These are phyloP conservation scores for Coregonus clupeaformis DNA, from an alignment of 2,113 vertebrate species.

Conservation along the genomic window DNA sequence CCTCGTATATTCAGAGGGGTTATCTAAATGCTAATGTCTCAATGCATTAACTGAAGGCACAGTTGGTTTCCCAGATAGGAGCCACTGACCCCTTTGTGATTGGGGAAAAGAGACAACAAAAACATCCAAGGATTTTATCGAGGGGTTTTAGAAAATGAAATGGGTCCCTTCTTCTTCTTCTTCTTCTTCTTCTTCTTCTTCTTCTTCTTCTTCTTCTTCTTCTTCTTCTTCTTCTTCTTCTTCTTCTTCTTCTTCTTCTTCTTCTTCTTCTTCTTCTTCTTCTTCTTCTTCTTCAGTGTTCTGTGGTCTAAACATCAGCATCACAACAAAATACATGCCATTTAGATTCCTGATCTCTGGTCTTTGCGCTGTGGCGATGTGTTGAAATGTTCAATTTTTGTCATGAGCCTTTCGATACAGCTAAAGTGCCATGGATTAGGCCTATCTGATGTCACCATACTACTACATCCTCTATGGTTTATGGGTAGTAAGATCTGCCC, in stretches of 20 bases:
- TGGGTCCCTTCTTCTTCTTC: constrained; percentile 15
- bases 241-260: constrained; percentile 22
- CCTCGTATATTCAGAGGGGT: constrained; percentile 62
- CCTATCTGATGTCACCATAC: no score
- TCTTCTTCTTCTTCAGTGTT: constrained; percentile 17
- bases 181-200: constrained; percentile 18
- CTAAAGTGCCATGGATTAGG: no score
- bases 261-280: constrained; percentile 15
- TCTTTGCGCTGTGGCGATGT: constrained; percentile 22
- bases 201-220: constrained; percentile 19
- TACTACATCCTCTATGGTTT: no score
- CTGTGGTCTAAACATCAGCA: constrained; percentile 28
- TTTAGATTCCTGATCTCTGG: constrained; percentile 54
- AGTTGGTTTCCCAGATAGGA: constrained; percentile 45
- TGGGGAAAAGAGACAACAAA: constrained; percentile 16
- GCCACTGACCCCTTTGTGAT: constrained; percentile 59
- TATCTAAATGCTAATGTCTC: constrained; percentile 82
- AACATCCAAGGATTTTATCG: constrained; percentile 49
- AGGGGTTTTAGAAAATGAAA: constrained; percentile 33
- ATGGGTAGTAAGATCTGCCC: no score
- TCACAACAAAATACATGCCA: constrained; percentile 48
- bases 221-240: constrained; percentile 17
- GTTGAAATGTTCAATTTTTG: constrained; percentile 61
- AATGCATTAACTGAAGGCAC: constrained; percentile 61
- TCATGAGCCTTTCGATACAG: constrained; percentile 36